Evolutionary conservation across 2,797 vertebrate genomes (phyloP).

Genomic region (Neoniphon sammara): DNA sequence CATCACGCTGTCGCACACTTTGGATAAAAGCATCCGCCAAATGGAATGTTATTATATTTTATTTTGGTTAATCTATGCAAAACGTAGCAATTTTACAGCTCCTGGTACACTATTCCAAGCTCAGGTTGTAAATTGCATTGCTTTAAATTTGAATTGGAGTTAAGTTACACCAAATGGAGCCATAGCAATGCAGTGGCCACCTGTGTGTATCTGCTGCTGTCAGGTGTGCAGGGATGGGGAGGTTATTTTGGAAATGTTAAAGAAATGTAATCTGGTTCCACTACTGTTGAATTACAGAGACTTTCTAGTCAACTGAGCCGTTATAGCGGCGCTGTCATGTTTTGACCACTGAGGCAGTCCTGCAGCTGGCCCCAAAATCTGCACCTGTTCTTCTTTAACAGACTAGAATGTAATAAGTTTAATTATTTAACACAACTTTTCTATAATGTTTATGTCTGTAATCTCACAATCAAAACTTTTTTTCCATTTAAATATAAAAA

Average conservation of each 20-base stretch:
- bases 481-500: constrained; percentile 10
- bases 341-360: constrained; percentile 13
- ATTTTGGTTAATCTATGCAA: constrained; percentile 28
- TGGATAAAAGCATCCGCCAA: constrained; percentile 15
- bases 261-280: constrained; percentile 32
- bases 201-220: constrained; percentile 60
- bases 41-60: constrained; percentile 2
- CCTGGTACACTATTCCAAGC: constrained; percentile 21
- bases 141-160: constrained; percentile 60
- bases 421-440: no score
- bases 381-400: constrained; percentile 26
- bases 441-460: no score
- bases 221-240: constrained; percentile 48
- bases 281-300: constrained; percentile 22
- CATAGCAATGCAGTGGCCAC: constrained; percentile 48
- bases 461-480: constrained; percentile 3
- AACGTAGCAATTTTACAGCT: constrained; percentile 14
- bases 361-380: not conserved
- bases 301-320: constrained; percentile 11
- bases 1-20: not conserved
- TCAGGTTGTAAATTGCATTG: constrained; percentile 59
- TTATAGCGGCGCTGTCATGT: constrained; percentile 27
- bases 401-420: no score
- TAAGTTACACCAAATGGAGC: constrained; percentile 45
- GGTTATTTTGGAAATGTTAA: constrained; percentile 46